A percentile compares a stretch with the other conserved stretches of the same genome.
These are phyloP conservation scores for Todus mexicanus DNA, from an alignment of 2,797 vertebrate species.

Conservation along the genomic window DNA sequence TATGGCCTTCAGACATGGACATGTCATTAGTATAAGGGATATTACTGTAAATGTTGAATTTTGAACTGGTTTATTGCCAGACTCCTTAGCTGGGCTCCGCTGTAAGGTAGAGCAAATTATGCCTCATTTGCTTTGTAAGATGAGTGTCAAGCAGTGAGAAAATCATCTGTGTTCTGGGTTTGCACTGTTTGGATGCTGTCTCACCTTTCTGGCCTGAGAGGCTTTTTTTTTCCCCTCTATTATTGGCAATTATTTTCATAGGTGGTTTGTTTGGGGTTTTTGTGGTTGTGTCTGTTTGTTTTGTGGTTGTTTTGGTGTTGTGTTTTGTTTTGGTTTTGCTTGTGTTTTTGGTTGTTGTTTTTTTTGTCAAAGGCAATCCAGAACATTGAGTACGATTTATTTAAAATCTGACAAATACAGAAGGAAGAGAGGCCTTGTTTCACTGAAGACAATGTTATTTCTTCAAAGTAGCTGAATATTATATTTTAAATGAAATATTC, in stretches of 20 bases:
- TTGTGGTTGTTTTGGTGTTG: too few relatives aligned
- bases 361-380: background rate
- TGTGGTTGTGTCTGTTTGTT: too few relatives aligned
- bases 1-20: background rate
- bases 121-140: background rate
- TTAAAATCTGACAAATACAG: background rate
- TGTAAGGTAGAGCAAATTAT: background rate
- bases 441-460: conserved; percentile 2
- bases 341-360: too few relatives aligned
- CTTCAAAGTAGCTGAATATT: background rate
- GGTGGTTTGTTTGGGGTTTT: too few relatives aligned
- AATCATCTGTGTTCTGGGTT: background rate
- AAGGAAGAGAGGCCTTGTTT: background rate
- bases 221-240: background rate
- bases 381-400: background rate
- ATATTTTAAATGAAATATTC: background rate
- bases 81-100: background rate
- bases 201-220: background rate
- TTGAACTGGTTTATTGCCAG: background rate
- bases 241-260: background rate
- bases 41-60: background rate
- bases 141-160: background rate
- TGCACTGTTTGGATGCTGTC: background rate
- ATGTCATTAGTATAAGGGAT: background rate
- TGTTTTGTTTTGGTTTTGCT: too few relatives aligned